These are phyloP conservation scores for Gymnarchus niloticus DNA, from an alignment of 2,113 vertebrate species.

Conservation along the genomic window DNA sequence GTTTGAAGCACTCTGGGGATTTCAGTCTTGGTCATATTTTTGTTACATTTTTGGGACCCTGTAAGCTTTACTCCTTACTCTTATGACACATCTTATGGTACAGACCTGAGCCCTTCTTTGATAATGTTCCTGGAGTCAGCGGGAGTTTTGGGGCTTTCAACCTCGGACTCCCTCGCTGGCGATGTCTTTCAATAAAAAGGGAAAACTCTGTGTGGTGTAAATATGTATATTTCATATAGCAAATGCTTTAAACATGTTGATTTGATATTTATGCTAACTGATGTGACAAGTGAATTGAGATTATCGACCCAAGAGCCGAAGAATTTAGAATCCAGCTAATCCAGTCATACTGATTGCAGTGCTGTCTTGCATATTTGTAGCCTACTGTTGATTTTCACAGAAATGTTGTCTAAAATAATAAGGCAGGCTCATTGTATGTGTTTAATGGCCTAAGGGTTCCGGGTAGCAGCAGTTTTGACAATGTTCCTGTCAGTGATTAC, in stretches of 20 bases:
- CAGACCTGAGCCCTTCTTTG: too few relatives aligned
- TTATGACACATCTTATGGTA: too few relatives aligned
- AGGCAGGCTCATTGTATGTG: neutral
- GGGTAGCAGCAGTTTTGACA: neutral
- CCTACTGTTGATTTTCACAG: neutral
- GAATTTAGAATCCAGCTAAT: neutral
- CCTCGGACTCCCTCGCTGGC: neutral
- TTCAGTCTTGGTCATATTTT: too few relatives aligned
- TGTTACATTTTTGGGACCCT: too few relatives aligned
- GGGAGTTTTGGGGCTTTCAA: too few relatives aligned
- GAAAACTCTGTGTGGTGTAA: neutral
- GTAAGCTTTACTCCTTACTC: too few relatives aligned
- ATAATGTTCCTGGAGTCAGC: too few relatives aligned
- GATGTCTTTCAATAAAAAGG: neutral
- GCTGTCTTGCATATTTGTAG: neutral
- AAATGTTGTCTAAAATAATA: too few relatives aligned
- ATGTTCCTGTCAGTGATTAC: neutral
- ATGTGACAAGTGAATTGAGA: neutral
- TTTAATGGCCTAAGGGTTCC: neutral
- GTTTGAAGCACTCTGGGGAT: too few relatives aligned
- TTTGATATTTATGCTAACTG: too few relatives aligned
- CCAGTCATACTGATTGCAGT: neutral
- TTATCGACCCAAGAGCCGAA: neutral
- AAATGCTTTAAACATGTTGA: neutral
- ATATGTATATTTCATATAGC: neutral